These are phyloP conservation scores for Bovichtus variegatus DNA, from an alignment of 2,797 vertebrate species.

Conservation along the genomic window DNA sequence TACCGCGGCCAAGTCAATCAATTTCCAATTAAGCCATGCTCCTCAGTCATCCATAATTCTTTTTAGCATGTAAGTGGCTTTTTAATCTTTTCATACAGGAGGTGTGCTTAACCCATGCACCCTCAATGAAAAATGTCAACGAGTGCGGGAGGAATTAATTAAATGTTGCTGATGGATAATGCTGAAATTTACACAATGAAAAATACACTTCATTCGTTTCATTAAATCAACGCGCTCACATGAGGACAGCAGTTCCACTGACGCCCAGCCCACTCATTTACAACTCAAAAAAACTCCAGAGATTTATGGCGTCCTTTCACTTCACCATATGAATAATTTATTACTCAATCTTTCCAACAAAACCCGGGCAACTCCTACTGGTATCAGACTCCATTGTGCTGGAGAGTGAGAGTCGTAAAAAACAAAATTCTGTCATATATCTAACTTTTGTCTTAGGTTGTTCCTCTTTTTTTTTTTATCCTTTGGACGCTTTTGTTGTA, in stretches of 20 bases:
- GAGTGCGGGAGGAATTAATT: slow-evolving; percentile 58
- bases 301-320: slow-evolving; percentile 66
- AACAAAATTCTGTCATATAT: slow-evolving; percentile 18
- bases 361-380: slow-evolving; percentile 38
- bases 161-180: slow-evolving; percentile 54
- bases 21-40: slow-evolving; percentile 75
- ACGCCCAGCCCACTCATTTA: slow-evolving; percentile 54
- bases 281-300: slow-evolving; percentile 57
- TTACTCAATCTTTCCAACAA: slow-evolving; percentile 51
- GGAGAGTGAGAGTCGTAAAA: slow-evolving; percentile 7
- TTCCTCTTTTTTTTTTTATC: slow-evolving; percentile 3
- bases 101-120: slow-evolving; percentile 61
- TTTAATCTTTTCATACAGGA: slow-evolving; percentile 72
- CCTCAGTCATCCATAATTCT: slow-evolving; percentile 68
- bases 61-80: slow-evolving; percentile 68
- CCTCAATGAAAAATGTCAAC: slow-evolving; percentile 57
- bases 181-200: slow-evolving; percentile 34
- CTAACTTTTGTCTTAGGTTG: background rate
- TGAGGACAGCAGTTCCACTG: slow-evolving; percentile 49
- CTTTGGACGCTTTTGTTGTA: slow-evolving; percentile 10
- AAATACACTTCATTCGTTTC: slow-evolving; percentile 59
- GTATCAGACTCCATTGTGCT: slow-evolving; percentile 20
- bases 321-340: slow-evolving; percentile 67
- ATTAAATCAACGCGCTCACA: slow-evolving; percentile 63
- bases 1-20: slow-evolving; percentile 75